Base-by-base conservation (phyloP, 2,113 vertebrate genomes). In the Catharus minimus region DNA sequence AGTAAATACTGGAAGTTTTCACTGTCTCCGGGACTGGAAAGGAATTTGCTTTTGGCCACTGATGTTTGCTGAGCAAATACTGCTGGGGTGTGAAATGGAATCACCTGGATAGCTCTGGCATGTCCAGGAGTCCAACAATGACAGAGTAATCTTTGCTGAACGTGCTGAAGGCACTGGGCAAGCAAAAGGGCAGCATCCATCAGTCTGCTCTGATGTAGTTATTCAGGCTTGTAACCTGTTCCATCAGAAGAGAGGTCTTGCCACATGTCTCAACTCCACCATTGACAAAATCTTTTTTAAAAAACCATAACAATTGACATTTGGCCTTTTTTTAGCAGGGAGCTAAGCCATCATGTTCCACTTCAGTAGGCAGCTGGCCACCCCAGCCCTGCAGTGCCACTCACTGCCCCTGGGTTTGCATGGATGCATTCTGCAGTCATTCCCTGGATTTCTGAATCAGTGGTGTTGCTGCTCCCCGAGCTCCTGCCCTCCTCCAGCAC, bases 141-240 rank as follows among this genome's bases (percentile, higher is more conserved):
- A 82, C 69, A 89, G 80, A 95, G 91, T 44, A 86, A 82, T 92
- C 71, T 94, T 88, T 89, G 75, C 53, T 93, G 83, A 83, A 92
- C 52, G 79, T 86, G 88, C 84, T 71, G 66, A 67, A 93, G 76
- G 62, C 80, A 77, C 14, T 73, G 66, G 18, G 7, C 44, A 82
- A 91, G 68, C 52, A 77, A 83, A 92, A 75, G 50, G 75, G 75
- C 73, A 78, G 41, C 62, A 84, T 60, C 75, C 77, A 66, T 73
- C 83, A 89, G 17, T 53, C 69, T 81, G 18, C 50, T 89, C 77
- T 50, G 60, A 7, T 9, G 18, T 15, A 60, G 49, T 58, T 92
- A 68, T 58, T 79, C 68, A 88, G 74, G 44, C 41, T 94, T 92
- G 91, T 85, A 75, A 61, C 76, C 64, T 82, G 56, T 50, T 88